Conservation (phyloP, 2,797 vertebrate genomes). For the Microctenopoma steveboyesi region DNA sequence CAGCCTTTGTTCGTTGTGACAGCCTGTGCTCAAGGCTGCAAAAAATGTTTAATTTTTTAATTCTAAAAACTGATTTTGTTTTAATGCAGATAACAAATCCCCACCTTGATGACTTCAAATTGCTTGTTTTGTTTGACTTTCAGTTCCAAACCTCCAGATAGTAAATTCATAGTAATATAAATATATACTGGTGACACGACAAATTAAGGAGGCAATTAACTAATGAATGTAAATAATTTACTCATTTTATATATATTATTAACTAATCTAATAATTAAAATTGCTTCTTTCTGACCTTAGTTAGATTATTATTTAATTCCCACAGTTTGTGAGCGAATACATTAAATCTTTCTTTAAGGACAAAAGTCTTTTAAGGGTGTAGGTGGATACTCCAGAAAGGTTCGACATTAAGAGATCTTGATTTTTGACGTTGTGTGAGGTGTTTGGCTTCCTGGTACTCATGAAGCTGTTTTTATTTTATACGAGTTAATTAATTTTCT, state of each 20-base stretch:
- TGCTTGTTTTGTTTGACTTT: background rate
- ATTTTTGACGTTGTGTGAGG: background rate
- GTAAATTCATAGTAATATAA: background rate
- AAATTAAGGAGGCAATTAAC: background rate
- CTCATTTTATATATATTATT: background rate
- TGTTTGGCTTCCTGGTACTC: constrained; percentile 1
- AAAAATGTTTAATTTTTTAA: background rate
- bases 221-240: background rate
- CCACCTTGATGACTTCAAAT: background rate
- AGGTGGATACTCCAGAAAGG: background rate
- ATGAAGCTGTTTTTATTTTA: constrained; percentile 2
- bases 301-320: background rate
- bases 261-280: background rate
- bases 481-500: background rate
- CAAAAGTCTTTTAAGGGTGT: background rate
- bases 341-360: background rate
- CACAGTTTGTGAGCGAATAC: background rate
- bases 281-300: background rate
- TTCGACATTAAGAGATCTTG: background rate
- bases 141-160: background rate
- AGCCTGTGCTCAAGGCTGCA: background rate
- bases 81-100: background rate
- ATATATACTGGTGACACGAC: background rate
- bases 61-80: background rate
- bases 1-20: background rate